These are phyloP conservation scores for Calameuta pallipes DNA, from an alignment of 2,888 invertebrate genomes.

Conservation along the genomic window DNA sequence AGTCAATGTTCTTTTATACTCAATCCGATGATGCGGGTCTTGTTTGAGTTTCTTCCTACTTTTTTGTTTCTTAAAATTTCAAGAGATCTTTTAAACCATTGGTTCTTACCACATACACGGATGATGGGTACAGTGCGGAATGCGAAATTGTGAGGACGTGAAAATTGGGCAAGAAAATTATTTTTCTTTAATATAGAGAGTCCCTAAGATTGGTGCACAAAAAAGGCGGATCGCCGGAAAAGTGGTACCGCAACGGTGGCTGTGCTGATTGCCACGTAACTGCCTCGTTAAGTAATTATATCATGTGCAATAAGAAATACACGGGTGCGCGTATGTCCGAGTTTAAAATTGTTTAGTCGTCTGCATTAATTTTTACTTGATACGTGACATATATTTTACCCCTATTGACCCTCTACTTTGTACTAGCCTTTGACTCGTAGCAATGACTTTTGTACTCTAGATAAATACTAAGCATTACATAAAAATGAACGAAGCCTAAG, in stretches of 20 bases:
- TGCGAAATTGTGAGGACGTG: not conserved
- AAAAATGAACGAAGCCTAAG: not conserved
- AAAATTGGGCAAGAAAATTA: not conserved
- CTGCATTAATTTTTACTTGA: not conserved
- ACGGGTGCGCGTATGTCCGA: not conserved
- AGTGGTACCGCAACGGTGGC: not conserved
- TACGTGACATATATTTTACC: not conserved
- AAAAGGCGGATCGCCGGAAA: not conserved
- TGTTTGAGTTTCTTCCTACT: not conserved
- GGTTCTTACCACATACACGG: not conserved
- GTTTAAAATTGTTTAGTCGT: not conserved
- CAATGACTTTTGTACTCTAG: not conserved
- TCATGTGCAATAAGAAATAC: not conserved
- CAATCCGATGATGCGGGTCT: not conserved
- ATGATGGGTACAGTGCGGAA: not conserved
- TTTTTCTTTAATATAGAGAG: not conserved
- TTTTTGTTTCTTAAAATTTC: not conserved
- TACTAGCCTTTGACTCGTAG: not conserved
- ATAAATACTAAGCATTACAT: not conserved
- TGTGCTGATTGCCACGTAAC: not conserved
- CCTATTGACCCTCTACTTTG: not conserved
- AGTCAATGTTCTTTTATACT: not conserved
- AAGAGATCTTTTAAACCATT: no score
- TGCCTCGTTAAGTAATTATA: slow-evolving; percentile 20
- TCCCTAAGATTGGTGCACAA: not conserved